These are phyloP conservation scores for Sphaerophoria taeniata DNA, from an alignment of 2,888 invertebrate species.

Conservation along the genomic window DNA sequence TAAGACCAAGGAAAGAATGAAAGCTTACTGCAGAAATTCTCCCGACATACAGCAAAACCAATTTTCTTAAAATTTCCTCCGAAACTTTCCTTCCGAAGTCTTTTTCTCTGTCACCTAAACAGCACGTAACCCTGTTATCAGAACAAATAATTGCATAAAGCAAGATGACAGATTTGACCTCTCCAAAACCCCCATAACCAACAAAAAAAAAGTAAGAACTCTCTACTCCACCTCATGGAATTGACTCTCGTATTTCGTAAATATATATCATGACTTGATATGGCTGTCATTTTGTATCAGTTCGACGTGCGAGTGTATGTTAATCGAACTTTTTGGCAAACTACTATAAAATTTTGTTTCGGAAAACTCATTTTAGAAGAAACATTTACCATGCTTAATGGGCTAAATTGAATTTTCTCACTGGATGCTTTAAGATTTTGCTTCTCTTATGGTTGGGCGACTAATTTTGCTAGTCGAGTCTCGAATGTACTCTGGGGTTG, in stretches of 20 bases:
- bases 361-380: slow-evolving; percentile 62
- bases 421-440: slow-evolving; percentile 59
- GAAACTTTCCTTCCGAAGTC: slow-evolving; percentile 31
- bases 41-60: slow-evolving; percentile 31
- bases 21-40: not conserved
- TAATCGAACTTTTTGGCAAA: slow-evolving; percentile 25
- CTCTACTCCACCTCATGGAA: not conserved
- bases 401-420: slow-evolving; percentile 68
- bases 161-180: slow-evolving; percentile 56
- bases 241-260: not conserved
- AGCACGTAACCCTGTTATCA: slow-evolving; percentile 13
- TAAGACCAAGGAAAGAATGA: too few relatives aligned
- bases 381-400: slow-evolving; percentile 68
- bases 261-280: not conserved
- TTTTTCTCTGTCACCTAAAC: slow-evolving; percentile 15
- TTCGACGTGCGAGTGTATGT: not conserved
- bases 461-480: too few relatives aligned
- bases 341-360: slow-evolving; percentile 36
- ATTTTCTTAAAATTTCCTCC: slow-evolving; percentile 56
- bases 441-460: not conserved
- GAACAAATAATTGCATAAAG: slow-evolving; percentile 38
- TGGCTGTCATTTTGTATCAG: not conserved
- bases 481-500: not conserved
- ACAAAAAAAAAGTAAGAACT: not conserved
- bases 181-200: not conserved